Base-by-base conservation (phyloP, 2,797 vertebrate genomes). In the Eulemur albifrons region DNA sequence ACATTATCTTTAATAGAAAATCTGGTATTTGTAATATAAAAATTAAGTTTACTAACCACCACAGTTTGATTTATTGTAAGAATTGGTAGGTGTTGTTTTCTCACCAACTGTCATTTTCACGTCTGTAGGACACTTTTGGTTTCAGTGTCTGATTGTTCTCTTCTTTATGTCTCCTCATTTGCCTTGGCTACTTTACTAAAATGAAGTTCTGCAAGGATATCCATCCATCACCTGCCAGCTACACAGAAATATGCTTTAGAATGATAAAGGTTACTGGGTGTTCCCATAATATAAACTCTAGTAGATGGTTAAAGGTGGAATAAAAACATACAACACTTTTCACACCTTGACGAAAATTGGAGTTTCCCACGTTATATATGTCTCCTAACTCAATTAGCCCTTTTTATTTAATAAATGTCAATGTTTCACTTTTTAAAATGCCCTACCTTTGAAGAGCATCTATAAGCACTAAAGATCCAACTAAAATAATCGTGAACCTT, bases 321-420 rank as follows among this genome's bases (percentile, higher is more conserved):
- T 67, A 32, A 93, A 95, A 87, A 40, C 35, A 88, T 81, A 52
- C 70, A 94, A 88, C 2, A 75, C 20, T 7, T 82, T 93, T 88
- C 27, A 83, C 38, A 81, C 15, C 45, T 75, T 94, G n/a, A 72
- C 45, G 7, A 75, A 27, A 70, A 32, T 20, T 88, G 15, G 5
- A 76, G 57, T 88, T 92, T 11, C 11, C 20, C 13, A 81, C 81
- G 38, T 30, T 6, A 25, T 87, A 59, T 38, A 40, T 52, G n/a
- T 12, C 12, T 48, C 45, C 35, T n/a, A 77, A 90, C 50, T 90
- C 79, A 65, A 30, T 67, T 50, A 69, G 59, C 4, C 6, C 11
- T 77, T 84, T 95, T 90, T 32, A 70, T 88, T 96, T 87, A 93
- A 88, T 73, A 93, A 82, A 85, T 72, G 23, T 61, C 48, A 88